Evolutionary conservation across 2,113 vertebrate species (phyloP).

Genomic region (Megalops atlanticus): DNA sequence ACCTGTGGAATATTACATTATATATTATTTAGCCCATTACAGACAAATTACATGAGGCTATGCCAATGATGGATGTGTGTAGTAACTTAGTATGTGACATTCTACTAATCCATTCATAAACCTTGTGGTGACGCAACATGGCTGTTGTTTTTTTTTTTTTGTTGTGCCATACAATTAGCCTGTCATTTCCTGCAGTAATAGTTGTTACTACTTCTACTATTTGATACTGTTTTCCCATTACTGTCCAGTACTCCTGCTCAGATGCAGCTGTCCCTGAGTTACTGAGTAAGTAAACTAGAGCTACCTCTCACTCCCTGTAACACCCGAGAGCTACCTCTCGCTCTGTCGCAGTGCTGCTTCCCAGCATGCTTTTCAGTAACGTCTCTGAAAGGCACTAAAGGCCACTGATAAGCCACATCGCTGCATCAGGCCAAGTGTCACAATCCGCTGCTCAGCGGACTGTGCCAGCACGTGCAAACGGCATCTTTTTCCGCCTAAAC

Average conservation of each 20-base stretch:
- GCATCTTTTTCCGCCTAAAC: not conserved
- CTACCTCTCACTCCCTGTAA: slow-evolving; percentile 29
- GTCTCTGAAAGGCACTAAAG: slow-evolving; percentile 7
- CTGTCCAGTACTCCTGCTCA: not conserved
- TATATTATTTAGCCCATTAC: not conserved
- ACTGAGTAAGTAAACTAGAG: slow-evolving; percentile 45
- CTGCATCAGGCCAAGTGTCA: slow-evolving; percentile 14
- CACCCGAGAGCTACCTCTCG: slow-evolving; percentile 14
- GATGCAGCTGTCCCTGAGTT: slow-evolving; percentile 32
- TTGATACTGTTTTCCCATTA: not conserved
- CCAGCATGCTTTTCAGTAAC: slow-evolving; percentile 26
- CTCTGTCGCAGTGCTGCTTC: not conserved
- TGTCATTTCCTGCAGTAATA: not conserved
- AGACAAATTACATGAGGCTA: not conserved
- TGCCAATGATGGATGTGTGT: not conserved
- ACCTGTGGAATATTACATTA: not conserved
- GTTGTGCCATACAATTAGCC: not conserved
- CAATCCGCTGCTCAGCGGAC: not conserved
- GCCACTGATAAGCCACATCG: slow-evolving; percentile 20
- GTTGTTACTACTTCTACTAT: not conserved
- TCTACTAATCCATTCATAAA: not conserved
- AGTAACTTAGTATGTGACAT: not conserved
- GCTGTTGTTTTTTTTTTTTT: not conserved
- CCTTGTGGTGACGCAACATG: not conserved
- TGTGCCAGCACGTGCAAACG: not conserved